Percentiles rank a stretch among this genome's conserved stretches.
These are phyloP conservation scores for Actinostola sp. DNA, from an alignment of 92 coral and sea anemone species.

Conservation along the genomic window DNA sequence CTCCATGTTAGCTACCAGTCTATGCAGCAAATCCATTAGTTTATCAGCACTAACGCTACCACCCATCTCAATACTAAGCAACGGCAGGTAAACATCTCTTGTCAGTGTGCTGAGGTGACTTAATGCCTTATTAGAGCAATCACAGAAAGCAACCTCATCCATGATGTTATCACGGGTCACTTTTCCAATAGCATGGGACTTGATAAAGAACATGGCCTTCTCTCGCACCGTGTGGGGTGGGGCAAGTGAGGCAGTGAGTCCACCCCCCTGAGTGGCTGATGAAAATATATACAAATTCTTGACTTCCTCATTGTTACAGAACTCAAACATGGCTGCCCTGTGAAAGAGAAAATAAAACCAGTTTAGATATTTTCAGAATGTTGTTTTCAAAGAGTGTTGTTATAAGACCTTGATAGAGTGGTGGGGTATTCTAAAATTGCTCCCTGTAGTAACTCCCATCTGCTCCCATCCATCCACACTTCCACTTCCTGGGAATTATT, in stretches of 20 bases:
- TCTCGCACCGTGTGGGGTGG: conserved; percentile 85
- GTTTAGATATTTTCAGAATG: too few relatives aligned
- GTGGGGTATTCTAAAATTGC: too few relatives aligned
- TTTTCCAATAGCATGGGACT: conserved; percentile 73
- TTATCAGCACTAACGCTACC: conserved; percentile 98
- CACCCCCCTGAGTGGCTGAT: conserved; percentile 65
- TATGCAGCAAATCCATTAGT: conserved; percentile 94
- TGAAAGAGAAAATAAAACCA: neutral
- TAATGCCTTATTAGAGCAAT: conserved; percentile 84
- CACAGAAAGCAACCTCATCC: conserved; percentile 91
- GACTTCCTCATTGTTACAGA: conserved; percentile 97
- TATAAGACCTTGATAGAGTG: too few relatives aligned
- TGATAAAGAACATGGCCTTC: conserved; percentile 90
- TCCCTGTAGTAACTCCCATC: too few relatives aligned
- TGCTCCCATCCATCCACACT: too few relatives aligned
- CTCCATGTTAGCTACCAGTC: conserved; percentile 90
- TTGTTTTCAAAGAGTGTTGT: too few relatives aligned
- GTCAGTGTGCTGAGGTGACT: conserved; percentile 70
- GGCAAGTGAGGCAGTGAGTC: conserved; percentile 78
- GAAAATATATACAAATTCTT: conserved; percentile 78
- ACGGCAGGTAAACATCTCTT: conserved; percentile 91
- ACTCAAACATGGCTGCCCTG: conserved; percentile 98
- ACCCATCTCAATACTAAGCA: conserved; percentile 98
- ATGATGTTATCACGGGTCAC: conserved; percentile 88
- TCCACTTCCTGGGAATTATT: too few relatives aligned